A percentile compares a stretch with the other conserved stretches of the same genome.
Conservation (phyloP, 2,113 vertebrate species). For the Psettodes erumei region DNA sequence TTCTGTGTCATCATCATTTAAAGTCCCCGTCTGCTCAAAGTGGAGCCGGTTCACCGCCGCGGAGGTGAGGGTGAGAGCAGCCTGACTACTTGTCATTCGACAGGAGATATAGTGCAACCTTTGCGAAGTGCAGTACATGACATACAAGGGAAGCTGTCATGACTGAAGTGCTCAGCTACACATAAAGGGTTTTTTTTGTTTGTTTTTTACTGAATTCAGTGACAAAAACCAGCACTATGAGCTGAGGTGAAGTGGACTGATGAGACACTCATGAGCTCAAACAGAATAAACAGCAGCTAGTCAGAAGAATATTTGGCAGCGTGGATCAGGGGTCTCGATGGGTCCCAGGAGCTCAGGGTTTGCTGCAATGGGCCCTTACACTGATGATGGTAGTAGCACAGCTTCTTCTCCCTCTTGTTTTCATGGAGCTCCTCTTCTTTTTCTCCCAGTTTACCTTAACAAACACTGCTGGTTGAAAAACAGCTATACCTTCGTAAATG, state of each 20-base stretch:
- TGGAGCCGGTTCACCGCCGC: neutral
- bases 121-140: constrained; percentile 57
- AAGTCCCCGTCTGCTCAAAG: constrained; percentile 36
- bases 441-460: neutral
- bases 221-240: constrained; percentile 44
- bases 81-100: constrained; percentile 35
- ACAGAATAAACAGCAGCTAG: constrained; percentile 41
- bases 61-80: constrained; percentile 9
- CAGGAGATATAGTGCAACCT: constrained; percentile 70
- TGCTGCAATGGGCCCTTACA: neutral
- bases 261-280: constrained; percentile 44
- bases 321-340: neutral
- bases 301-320: constrained; percentile 14
- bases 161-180: constrained; percentile 17
- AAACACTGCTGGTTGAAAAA: too few relatives aligned
- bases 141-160: constrained; percentile 58
- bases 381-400: neutral
- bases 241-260: constrained; percentile 49
- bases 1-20: constrained; percentile 60
- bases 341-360: neutral
- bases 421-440: neutral
- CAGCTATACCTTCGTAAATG: too few relatives aligned
- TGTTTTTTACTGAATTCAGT: constrained; percentile 38
- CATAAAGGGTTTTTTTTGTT: constrained; percentile 51
- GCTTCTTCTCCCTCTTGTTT: neutral